Evolutionary conservation across 2,113 vertebrate species (phyloP).

Genomic region (Cnemophilus loriae): DNA sequence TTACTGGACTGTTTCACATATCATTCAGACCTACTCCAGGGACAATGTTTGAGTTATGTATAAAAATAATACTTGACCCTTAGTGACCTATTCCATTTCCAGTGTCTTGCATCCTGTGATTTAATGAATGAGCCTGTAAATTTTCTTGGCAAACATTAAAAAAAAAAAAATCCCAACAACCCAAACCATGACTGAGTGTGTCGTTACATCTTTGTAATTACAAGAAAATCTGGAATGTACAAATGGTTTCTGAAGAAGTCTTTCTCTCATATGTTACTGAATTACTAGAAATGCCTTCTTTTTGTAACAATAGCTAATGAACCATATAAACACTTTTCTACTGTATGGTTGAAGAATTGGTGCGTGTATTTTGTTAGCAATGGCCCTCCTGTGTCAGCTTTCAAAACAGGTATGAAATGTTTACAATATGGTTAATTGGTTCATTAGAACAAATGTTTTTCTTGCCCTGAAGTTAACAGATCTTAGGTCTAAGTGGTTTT

Average conservation of each 20-base stretch:
- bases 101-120: neutral
- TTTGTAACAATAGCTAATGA: neutral
- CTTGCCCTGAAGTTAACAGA: neutral
- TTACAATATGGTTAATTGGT: neutral
- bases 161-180: neutral
- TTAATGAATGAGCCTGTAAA: neutral
- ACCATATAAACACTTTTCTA: neutral
- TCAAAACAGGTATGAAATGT: neutral
- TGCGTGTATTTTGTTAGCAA: neutral
- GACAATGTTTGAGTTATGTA: neutral
- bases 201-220: neutral
- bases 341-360: neutral
- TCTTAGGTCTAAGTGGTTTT: neutral
- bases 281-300: neutral
- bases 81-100: neutral
- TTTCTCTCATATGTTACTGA: neutral
- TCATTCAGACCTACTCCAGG: slow-evolving; percentile 2
- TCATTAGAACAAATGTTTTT: neutral
- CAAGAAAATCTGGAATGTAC: neutral
- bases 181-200: neutral
- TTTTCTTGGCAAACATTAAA: neutral
- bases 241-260: neutral
- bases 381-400: neutral
- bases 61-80: neutral
- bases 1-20: slow-evolving; percentile 19